These are phyloP conservation scores for Knipowitschia caucasica DNA, from an alignment of 2,797 vertebrate species.

Conservation along the genomic window DNA sequence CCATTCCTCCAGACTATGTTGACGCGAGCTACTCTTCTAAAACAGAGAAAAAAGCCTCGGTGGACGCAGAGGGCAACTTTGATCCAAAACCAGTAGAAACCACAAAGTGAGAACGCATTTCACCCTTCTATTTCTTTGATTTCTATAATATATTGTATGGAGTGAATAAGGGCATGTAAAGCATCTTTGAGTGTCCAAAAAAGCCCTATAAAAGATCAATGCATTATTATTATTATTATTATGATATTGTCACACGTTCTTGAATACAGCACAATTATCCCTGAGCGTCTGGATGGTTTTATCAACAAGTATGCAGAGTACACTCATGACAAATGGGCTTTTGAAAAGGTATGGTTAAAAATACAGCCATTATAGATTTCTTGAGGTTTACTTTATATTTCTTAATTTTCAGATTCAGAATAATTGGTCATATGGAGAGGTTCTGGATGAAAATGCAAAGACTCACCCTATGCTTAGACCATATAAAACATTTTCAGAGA, in stretches of 20 bases:
- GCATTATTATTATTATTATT: too few relatives aligned
- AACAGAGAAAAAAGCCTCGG: constrained; percentile 91
- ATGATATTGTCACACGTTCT: too few relatives aligned
- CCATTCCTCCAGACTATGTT: constrained; percentile 91
- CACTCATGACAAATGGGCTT: constrained; percentile 93
- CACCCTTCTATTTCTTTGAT: neutral
- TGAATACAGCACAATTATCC: constrained; percentile 85
- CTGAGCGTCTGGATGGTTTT: constrained; percentile 88
- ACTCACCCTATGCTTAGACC: constrained; percentile 92
- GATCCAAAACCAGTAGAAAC: constrained; percentile 94
- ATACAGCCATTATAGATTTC: neutral
- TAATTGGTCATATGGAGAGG: constrained; percentile 91
- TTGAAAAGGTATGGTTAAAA: constrained; percentile 81
- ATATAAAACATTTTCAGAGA: constrained; percentile 96
- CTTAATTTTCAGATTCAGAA: constrained; percentile 84
- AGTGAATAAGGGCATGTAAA: too few relatives aligned
- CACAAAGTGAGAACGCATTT: constrained; percentile 80
- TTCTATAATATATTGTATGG: neutral
- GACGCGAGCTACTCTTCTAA: constrained; percentile 94
- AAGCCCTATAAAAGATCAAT: too few relatives aligned
- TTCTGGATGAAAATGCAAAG: constrained; percentile 87
- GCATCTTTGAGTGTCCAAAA: too few relatives aligned
- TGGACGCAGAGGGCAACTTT: constrained; percentile 95
- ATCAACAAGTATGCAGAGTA: constrained; percentile 93
- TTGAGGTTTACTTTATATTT: neutral